Conservation (phyloP, 2,888 invertebrate species). For the Operophtera brumata region DNA sequence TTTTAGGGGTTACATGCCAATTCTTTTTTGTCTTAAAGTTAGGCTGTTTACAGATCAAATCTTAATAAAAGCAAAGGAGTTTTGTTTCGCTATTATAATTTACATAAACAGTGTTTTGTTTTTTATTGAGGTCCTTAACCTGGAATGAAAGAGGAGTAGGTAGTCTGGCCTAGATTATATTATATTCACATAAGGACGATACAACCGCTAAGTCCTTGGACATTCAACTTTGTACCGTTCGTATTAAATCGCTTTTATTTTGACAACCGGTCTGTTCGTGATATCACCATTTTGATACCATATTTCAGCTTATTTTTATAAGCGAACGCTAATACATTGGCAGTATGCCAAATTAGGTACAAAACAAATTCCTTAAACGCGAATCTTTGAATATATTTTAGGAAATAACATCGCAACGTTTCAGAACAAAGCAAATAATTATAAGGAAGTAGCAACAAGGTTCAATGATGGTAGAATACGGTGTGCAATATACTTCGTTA, state of each 20-base stretch:
- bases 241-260: slow-evolving; percentile 37
- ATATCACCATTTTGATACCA: neutral
- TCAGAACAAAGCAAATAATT: slow-evolving; percentile 30
- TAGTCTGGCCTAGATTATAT: slow-evolving; percentile 25
- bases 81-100: neutral
- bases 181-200: slow-evolving; percentile 35
- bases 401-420: slow-evolving; percentile 23
- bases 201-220: slow-evolving; percentile 41
- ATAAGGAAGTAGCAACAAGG: slow-evolving; percentile 32
- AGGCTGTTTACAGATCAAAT: neutral
- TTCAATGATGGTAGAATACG: slow-evolving; percentile 24
- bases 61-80: no score
- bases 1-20: neutral
- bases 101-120: neutral
- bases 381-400: slow-evolving; percentile 10
- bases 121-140: slow-evolving; percentile 8
- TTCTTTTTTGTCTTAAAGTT: neutral
- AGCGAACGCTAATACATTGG: neutral
- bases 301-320: slow-evolving; percentile 10
- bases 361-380: neutral
- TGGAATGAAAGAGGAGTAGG: neutral
- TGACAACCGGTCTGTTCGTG: slow-evolving; percentile 23
- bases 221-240: slow-evolving; percentile 44
- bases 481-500: slow-evolving; percentile 8
- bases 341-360: neutral